These are phyloP conservation scores for Protosalanx chinensis DNA, from an alignment of 2,797 vertebrate genomes.

Conservation along the genomic window DNA sequence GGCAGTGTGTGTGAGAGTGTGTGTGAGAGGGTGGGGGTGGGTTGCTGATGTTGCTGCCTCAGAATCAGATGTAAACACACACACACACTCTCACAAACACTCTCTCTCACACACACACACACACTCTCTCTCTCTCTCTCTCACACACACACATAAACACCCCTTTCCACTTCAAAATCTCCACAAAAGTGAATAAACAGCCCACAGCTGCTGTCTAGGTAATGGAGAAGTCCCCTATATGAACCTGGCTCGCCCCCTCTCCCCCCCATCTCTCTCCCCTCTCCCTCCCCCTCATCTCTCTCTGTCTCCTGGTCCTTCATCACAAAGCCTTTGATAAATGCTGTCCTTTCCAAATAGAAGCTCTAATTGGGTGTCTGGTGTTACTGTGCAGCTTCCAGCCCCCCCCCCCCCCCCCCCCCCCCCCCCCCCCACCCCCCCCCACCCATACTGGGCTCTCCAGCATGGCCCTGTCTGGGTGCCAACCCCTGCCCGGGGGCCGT, in stretches of 20 bases:
- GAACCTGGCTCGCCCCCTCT: conserved; percentile 41
- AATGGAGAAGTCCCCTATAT: conserved; percentile 51
- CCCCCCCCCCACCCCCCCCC: conserved; percentile 20
- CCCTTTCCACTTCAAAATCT: conserved; percentile 39
- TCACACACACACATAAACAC: conserved; percentile 12
- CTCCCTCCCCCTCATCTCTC: background rate
- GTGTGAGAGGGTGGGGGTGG: conserved; percentile 61
- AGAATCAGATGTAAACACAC: conserved; percentile 35
- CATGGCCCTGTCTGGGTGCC: conserved; percentile 34
- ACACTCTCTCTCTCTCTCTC: conserved; percentile 14
- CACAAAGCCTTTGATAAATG: conserved; percentile 53
- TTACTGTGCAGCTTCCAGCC: conserved; percentile 24
- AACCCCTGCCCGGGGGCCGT: conserved; percentile 42
- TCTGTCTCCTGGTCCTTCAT: conserved; percentile 39
- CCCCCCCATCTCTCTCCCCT: background rate
- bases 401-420: conserved; percentile 23
- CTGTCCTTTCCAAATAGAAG: conserved; percentile 43
- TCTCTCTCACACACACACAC: conserved; percentile 13
- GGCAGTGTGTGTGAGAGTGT: conserved; percentile 39
- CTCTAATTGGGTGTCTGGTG: conserved; percentile 59
- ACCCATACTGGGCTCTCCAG: conserved; percentile 47
- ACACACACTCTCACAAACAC: conserved; percentile 26
- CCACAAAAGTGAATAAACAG: conserved; percentile 61
- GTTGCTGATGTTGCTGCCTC: conserved; percentile 52
- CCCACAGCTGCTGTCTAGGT: conserved; percentile 62